These are phyloP conservation scores for Drosophila setifemur DNA, from an alignment of 1,140 invertebrate genomes.

Conservation along the genomic window DNA sequence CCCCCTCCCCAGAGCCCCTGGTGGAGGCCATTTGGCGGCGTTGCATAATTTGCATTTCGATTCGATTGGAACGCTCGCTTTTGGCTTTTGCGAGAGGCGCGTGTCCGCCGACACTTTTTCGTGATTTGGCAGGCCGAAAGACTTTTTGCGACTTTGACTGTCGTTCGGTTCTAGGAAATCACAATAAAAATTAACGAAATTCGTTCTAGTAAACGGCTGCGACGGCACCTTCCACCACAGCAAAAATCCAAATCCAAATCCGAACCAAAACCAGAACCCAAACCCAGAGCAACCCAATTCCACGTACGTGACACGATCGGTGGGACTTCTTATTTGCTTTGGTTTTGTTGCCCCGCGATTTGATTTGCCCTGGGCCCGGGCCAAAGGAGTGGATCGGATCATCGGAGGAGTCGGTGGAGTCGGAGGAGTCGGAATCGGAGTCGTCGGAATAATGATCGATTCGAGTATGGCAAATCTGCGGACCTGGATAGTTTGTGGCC, in stretches of 20 bases:
- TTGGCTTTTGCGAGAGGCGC: slow-evolving; percentile 72
- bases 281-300: slow-evolving; percentile 65
- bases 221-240: slow-evolving; percentile 12
- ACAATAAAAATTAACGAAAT: slow-evolving; percentile 80
- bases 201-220: slow-evolving; percentile 74
- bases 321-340: slow-evolving; percentile 37
- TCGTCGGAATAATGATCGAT: slow-evolving; percentile 47
- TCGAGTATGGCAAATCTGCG: slow-evolving; percentile 56
- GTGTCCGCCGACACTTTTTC: slow-evolving; percentile 81
- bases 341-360: slow-evolving; percentile 26
- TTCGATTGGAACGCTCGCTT: slow-evolving; percentile 69
- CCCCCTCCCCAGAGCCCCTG: background rate
- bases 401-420: background rate
- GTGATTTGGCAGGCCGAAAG: slow-evolving; percentile 67
- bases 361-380: slow-evolving; percentile 18
- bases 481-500: too few relatives aligned
- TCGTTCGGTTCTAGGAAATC: slow-evolving; percentile 75
- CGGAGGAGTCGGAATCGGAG: background rate
- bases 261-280: background rate
- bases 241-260: background rate
- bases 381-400: too few relatives aligned
- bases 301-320: slow-evolving; percentile 77
- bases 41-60: slow-evolving; percentile 81
- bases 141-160: slow-evolving; percentile 22
- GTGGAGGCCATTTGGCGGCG: slow-evolving; percentile 44